Percentiles rank a stretch among this genome's conserved stretches.
phyloP scores from a whole-genome alignment of 2,888 invertebrate species.

The Altica lythri region DNA sequence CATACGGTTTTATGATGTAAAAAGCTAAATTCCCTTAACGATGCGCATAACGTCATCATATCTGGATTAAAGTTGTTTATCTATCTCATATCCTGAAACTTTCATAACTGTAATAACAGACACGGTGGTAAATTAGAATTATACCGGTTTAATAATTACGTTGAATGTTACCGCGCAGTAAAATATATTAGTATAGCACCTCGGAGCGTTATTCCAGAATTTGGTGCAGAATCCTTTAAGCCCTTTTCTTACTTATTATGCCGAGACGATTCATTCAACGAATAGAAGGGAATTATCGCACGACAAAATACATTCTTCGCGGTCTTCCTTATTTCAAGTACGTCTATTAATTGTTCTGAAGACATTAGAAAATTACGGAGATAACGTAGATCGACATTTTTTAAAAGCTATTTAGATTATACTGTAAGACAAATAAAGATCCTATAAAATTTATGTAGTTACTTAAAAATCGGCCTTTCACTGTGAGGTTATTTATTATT shows the following conservation, averaged over 20 bases:
- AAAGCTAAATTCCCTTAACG: slow-evolving; percentile 19
- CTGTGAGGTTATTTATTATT: too few species aligned
- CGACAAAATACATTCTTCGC: neutral
- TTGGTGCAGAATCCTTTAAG: slow-evolving; percentile 21
- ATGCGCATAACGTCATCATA: slow-evolving; percentile 12
- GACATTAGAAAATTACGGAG: too few species aligned
- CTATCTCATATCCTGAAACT: slow-evolving; percentile 41
- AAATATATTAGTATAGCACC: slow-evolving; percentile 48
- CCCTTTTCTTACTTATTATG: slow-evolving; percentile 9
- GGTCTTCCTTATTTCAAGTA: too few species aligned
- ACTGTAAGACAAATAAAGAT: too few species aligned
- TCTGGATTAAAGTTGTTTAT: slow-evolving; percentile 40
- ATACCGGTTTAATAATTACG: slow-evolving; percentile 48
- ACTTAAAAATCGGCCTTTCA: too few species aligned
- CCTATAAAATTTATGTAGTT: too few species aligned
- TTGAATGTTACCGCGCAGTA: slow-evolving; percentile 47
- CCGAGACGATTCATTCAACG: neutral
- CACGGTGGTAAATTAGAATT: slow-evolving; percentile 45
- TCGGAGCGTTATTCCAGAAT: slow-evolving; percentile 44
- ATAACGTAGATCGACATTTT: too few species aligned
- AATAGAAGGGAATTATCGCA: slow-evolving; percentile 8
- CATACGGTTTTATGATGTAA: slow-evolving; percentile 7
- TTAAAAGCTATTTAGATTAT: too few species aligned
- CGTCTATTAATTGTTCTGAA: too few species aligned
- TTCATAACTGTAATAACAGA: slow-evolving; percentile 44